Conservation (phyloP, 1,140 invertebrate species). For the Antheraea pernyi region DNA sequence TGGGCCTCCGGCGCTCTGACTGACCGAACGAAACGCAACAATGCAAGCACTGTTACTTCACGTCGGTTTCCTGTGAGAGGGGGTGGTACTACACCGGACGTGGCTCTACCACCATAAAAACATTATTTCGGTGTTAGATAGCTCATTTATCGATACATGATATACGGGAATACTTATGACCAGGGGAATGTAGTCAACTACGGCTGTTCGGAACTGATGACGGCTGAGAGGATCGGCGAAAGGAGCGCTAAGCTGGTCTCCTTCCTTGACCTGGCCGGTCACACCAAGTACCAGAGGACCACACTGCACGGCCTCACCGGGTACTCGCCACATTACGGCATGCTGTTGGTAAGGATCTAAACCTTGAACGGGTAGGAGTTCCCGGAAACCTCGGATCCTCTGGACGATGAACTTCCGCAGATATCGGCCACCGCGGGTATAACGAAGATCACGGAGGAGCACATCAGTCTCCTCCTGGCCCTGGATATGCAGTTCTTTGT, state of each 20-base stretch:
- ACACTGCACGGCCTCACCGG: conserved; percentile 96
- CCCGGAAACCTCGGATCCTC: too few species aligned
- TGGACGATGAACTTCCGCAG: conserved; percentile 35
- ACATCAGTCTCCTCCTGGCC: conserved; percentile 90
- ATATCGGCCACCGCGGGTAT: conserved; percentile 83
- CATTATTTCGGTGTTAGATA: too few species aligned
- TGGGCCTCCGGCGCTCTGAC: too few species aligned
- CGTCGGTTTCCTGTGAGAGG: too few species aligned
- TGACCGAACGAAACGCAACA: too few species aligned
- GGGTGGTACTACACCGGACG: too few species aligned
- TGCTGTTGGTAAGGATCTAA: conserved; percentile 85
- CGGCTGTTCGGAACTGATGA: conserved; percentile 94
- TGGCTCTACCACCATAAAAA: too few species aligned
- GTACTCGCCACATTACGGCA: conserved; percentile 96
- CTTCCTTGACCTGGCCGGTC: conserved; percentile 97
- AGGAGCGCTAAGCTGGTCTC: conserved; percentile 94
- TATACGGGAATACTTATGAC: neutral
- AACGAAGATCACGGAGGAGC: conserved; percentile 88
- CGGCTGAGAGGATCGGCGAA: conserved; percentile 96
- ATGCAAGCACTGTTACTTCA: too few species aligned
- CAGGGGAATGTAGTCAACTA: conserved; percentile 86
- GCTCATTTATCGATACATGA: too few species aligned
- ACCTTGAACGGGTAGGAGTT: neutral
- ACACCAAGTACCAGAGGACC: conserved; percentile 97
- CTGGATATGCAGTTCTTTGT: conserved; percentile 94